These are phyloP conservation scores for Equus przewalskii DNA, from an alignment of 2,113 vertebrate species.

Conservation along the genomic window DNA sequence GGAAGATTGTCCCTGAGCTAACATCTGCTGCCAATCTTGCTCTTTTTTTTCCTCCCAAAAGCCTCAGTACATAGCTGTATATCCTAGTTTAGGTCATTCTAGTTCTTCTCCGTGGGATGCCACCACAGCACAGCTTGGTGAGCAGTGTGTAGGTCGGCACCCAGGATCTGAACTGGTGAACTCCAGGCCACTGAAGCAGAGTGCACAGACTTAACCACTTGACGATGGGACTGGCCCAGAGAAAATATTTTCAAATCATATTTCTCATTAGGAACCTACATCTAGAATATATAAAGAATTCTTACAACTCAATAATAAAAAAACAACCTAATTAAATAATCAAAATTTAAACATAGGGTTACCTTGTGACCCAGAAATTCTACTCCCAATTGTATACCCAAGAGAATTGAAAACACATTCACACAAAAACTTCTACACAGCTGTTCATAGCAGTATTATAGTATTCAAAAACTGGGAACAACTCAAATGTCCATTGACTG, in stretches of 20 bases:
- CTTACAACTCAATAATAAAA: constrained; percentile 9
- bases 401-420: neutral
- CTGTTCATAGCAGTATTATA: neutral
- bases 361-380: neutral
- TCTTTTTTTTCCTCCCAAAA: no score
- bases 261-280: neutral
- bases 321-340: neutral
- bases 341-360: neutral
- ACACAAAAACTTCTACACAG: neutral
- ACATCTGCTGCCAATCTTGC: no score
- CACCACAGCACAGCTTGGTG: no score
- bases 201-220: no score
- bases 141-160: no score
- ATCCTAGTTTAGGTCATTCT: no score
- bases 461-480: neutral
- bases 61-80: no score
- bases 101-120: no score
- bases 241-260: neutral
- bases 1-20: no score
- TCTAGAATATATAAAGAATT: neutral
- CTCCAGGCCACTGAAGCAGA: no score
- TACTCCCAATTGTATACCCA: neutral
- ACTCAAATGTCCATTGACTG: neutral
- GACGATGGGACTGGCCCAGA: neutral
- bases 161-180: no score